Percentiles rank a stretch among this genome's conserved stretches.
These are phyloP conservation scores for Aulostomus chinensis DNA, from an alignment of 2,797 vertebrate species.

Conservation along the genomic window DNA sequence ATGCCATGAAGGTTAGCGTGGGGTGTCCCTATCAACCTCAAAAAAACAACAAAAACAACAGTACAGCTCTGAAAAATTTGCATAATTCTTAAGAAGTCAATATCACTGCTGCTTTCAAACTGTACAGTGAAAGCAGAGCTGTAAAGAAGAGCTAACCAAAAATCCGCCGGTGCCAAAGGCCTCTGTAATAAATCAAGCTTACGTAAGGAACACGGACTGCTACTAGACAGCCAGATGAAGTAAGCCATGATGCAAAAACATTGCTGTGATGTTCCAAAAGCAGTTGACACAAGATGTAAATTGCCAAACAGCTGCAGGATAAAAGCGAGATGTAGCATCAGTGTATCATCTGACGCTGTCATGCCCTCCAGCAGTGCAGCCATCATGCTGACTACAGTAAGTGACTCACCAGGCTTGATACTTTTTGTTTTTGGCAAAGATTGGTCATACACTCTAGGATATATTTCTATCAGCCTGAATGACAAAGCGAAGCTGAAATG, in stretches of 20 bases:
- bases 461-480: conserved; percentile 3
- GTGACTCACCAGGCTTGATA: neutral
- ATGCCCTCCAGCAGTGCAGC: neutral
- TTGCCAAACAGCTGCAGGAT: conserved; percentile 39
- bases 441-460: neutral
- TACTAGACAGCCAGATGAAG: conserved; percentile 34
- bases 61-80: too few species aligned
- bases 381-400: conserved; percentile 3
- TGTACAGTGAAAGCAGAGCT: conserved; percentile 1
- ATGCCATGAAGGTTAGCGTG: neutral
- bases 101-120: neutral
- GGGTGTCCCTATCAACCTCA: conserved; percentile 4
- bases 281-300: conserved; percentile 23
- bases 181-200: conserved; percentile 39
- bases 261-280: conserved; percentile 18
- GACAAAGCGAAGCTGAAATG: neutral
- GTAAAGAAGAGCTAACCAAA: neutral
- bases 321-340: conserved; percentile 13
- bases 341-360: conserved; percentile 11
- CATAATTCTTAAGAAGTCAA: too few species aligned
- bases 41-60: too few species aligned
- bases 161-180: conserved; percentile 1
- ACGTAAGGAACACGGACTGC: conserved; percentile 27
- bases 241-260: conserved; percentile 19
- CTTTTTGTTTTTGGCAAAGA: neutral